A percentile compares a stretch with the other conserved stretches of the same genome.
Evolutionary conservation across 2,888 invertebrate genomes (phyloP).

Genomic region (Drosophila meridionalis): DNA sequence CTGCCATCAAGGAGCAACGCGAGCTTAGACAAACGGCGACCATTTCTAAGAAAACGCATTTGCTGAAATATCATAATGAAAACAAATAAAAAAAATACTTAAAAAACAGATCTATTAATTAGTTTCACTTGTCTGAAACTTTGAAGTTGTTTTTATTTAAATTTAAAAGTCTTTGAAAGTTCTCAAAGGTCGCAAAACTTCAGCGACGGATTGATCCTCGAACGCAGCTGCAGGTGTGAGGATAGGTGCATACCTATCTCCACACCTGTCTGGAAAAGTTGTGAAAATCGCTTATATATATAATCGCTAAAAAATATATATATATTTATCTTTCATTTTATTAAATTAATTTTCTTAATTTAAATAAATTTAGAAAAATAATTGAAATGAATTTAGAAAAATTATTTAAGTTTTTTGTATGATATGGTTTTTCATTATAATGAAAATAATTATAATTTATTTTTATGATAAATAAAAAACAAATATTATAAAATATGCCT

Average conservation of each 20-base stretch:
- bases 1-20: slow-evolving; percentile 12
- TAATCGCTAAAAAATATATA: no score
- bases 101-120: neutral
- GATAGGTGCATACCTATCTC: no score
- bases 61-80: neutral
- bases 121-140: slow-evolving; percentile 1
- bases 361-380: no score
- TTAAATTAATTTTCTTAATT: no score
- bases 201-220: neutral
- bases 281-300: neutral
- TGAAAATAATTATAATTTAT: no score
- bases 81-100: neutral
- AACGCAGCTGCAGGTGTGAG: neutral
- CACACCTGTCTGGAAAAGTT: neutral
- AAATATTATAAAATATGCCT: no score
- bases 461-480: no score
- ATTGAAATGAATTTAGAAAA: no score
- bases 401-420: no score
- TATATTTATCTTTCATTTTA: no score
- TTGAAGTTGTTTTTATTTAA: neutral
- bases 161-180: slow-evolving; percentile 1
- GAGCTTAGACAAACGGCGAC: neutral
- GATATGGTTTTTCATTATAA: no score
- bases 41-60: slow-evolving; percentile 3
- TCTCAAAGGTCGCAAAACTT: neutral